Evolutionary conservation across 2,113 vertebrate species (phyloP), one percentile per base, ranked within the genome.

Genomic region (Esox niger): DNA sequence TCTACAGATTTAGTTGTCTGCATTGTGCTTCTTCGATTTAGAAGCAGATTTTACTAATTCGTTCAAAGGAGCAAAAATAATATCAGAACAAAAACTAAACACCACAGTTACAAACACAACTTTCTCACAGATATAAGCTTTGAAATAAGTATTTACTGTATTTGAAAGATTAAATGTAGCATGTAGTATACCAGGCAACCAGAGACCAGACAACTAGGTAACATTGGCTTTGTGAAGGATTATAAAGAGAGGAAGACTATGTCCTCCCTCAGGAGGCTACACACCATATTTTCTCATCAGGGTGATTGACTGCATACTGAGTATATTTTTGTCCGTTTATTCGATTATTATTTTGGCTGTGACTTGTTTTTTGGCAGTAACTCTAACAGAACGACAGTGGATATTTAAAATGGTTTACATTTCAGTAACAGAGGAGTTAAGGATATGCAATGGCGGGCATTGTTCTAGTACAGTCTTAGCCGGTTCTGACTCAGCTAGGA

Each of bases 71-170:
- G 30, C n/a, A 25, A 46, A 63, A 26, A 17, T 2, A 6, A 63
- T 9, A 9, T 30, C 1, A 60, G 15, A 31, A 38, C 13, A 38
- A n/a, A 38, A 13, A 38, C n/a, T n/a, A n/a, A n/a, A n/a, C n/a
- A n/a, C n/a, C n/a, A n/a, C n/a, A n/a, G n/a, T n/a, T n/a, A n/a
- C n/a, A 9, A 13, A 1, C 38, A 33, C 27, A 23, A 46, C 27
- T 33, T 57, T 26, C 35, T 68, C 66, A 46, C 56, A 47, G 56
- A 56, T 46, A n/a, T 49, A 30, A 56, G 31, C 54, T 56, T 52
- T 38, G 29, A 25, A 68, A 55, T 59, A 68, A 47, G 30, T 56
- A 68, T 59, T 68, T 60, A 47, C 55, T 68, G 31, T 68, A 68
- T 47, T 68, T 56, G 31, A 68, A 59, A 68, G 55, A 58, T 68